These are phyloP conservation scores for Benitochromis conjunctus DNA, from an alignment of 2,113 vertebrate genomes.

Conservation along the genomic window DNA sequence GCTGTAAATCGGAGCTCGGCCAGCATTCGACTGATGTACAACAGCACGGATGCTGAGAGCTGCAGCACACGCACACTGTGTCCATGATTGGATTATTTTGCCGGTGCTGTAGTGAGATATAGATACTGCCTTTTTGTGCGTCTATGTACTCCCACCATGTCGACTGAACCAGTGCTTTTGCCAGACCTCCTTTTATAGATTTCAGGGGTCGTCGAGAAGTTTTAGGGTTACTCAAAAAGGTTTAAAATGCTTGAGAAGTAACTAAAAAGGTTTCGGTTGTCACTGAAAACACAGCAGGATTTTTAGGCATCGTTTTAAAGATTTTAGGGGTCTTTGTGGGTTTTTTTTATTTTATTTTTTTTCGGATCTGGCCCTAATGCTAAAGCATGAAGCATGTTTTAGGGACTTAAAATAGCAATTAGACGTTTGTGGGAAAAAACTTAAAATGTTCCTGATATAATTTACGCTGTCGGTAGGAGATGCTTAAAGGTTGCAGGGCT, in stretches of 20 bases:
- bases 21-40: constrained; percentile 53
- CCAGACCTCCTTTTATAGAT: not conserved
- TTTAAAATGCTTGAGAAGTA: not conserved
- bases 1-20: constrained; percentile 54
- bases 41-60: constrained; percentile 34
- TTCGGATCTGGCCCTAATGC: not conserved
- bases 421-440: not conserved
- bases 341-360: too few relatives aligned
- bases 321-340: not conserved
- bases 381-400: not conserved
- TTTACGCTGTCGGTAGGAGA: not conserved
- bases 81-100: constrained; percentile 42
- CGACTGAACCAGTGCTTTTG: not conserved
- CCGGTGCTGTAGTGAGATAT: constrained; percentile 10
- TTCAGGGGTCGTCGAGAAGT: not conserved
- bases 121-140: not conserved
- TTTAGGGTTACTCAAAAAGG: not conserved
- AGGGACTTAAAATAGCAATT: not conserved
- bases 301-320: not conserved
- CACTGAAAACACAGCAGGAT: not conserved
- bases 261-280: not conserved
- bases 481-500: not conserved
- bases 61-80: constrained; percentile 1
- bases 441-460: not conserved
- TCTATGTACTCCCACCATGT: not conserved